A percentile compares a stretch with the other conserved stretches of the same genome.
phyloP scores from a whole-genome alignment of 1,140 invertebrate species.

The Pseudomyrmex cubaensis region DNA sequence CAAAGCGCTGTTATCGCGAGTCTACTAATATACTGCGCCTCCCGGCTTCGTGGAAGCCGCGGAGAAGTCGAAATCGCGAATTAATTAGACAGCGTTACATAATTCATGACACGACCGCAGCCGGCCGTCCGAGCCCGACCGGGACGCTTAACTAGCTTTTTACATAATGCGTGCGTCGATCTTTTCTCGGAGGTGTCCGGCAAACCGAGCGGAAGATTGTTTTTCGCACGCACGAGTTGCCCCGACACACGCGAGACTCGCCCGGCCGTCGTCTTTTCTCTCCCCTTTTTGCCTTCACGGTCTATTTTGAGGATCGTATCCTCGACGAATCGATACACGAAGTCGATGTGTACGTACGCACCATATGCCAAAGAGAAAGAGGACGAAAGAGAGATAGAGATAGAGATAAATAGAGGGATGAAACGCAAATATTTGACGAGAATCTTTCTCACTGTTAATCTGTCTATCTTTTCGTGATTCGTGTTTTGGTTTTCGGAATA shows the following conservation, averaged over 20 bases:
- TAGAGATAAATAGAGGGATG: conserved; percentile 1
- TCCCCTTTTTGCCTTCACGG: neutral
- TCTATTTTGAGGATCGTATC: conserved; percentile 35
- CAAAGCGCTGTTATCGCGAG: conserved; percentile 59
- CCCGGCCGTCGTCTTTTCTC: conserved; percentile 26
- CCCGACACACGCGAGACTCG: conserved; percentile 71
- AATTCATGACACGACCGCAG: conserved; percentile 77
- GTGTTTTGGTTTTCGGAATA: conserved; percentile 34
- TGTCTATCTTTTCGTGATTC: conserved; percentile 40
- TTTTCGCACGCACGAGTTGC: conserved; percentile 78
- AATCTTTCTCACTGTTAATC: conserved; percentile 45
- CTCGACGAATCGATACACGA: conserved; percentile 25
- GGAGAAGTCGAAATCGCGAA: conserved; percentile 70
- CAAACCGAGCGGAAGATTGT: conserved; percentile 72
- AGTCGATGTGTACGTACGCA: no score
- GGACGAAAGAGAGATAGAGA: neutral
- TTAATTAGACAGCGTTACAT: conserved; percentile 82
- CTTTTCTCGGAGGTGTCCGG: conserved; percentile 66
- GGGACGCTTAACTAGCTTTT: conserved; percentile 64
- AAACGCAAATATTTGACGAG: conserved; percentile 52
- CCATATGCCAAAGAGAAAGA: neutral
- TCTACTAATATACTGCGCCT: neutral
- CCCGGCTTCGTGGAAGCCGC: conserved; percentile 61
- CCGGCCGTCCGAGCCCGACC: neutral
- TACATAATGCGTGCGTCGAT: conserved; percentile 76